Percentiles rank a stretch among this genome's conserved stretches.
Conservation (phyloP, 2,113 vertebrate genomes). For the Cyprinodon variegatus region DNA sequence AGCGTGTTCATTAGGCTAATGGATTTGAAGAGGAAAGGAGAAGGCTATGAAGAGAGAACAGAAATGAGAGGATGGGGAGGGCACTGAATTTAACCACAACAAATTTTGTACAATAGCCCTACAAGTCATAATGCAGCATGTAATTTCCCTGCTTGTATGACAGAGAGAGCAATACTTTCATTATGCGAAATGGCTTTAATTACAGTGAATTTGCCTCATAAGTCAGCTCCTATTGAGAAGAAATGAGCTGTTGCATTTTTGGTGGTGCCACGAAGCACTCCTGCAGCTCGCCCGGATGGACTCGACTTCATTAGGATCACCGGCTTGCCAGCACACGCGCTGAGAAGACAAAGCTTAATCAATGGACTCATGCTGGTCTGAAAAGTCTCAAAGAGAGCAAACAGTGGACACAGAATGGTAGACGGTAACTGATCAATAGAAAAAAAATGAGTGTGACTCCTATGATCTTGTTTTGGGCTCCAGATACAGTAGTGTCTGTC, state of each 20-base stretch:
- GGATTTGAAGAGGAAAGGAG: slow-evolving; percentile 72
- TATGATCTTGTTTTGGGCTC: slow-evolving; percentile 27
- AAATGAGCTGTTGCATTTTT: slow-evolving; percentile 50
- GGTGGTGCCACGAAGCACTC: slow-evolving; percentile 31
- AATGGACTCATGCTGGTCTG: slow-evolving; percentile 63
- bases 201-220: slow-evolving; percentile 71
- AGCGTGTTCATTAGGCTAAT: slow-evolving; percentile 82
- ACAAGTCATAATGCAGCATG: slow-evolving; percentile 63
- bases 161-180: slow-evolving; percentile 68
- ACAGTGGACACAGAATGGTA: slow-evolving; percentile 40
- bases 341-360: slow-evolving; percentile 58
- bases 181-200: slow-evolving; percentile 76
- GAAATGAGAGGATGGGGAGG: slow-evolving; percentile 25
- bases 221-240: slow-evolving; percentile 60
- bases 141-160: slow-evolving; percentile 67
- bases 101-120: slow-evolving; percentile 63
- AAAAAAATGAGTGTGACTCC: slow-evolving; percentile 35
- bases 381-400: slow-evolving; percentile 50
- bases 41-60: slow-evolving; percentile 26
- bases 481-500: slow-evolving; percentile 4
- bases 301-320: slow-evolving; percentile 61
- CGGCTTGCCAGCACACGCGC: slow-evolving; percentile 45
- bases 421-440: slow-evolving; percentile 54
- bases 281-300: slow-evolving; percentile 52
- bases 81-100: slow-evolving; percentile 63